phyloP scores from a whole-genome alignment of 92 coral and sea anemone genomes.

The Zoanthus sansibaricus region DNA sequence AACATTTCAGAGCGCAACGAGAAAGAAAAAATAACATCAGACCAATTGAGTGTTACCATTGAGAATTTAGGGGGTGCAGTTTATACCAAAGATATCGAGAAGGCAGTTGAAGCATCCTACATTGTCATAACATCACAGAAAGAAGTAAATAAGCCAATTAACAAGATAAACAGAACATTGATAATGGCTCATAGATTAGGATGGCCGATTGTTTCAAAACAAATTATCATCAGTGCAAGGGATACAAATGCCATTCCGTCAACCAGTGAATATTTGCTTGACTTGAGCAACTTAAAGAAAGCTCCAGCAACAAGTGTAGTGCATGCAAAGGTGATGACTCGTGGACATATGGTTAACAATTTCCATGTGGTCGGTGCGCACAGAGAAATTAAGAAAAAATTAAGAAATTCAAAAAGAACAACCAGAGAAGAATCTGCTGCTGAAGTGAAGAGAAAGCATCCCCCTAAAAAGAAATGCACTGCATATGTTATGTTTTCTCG shows the following conservation, averaged over 20 bases:
- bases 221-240: slow-evolving; percentile 33
- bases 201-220: slow-evolving; percentile 47
- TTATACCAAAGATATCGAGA: slow-evolving; percentile 28
- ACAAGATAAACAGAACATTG: slow-evolving; percentile 38
- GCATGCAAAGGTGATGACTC: slow-evolving; percentile 38
- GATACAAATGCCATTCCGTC: slow-evolving; percentile 26
- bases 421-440: not conserved
- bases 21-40: slow-evolving; percentile 37
- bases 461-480: slow-evolving; percentile 46
- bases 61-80: slow-evolving; percentile 48
- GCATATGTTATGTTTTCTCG: slow-evolving; percentile 38
- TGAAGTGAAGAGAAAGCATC: slow-evolving; percentile 4
- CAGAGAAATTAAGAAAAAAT: slow-evolving; percentile 37
- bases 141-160: slow-evolving; percentile 10
- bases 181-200: slow-evolving; percentile 41
- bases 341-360: slow-evolving; percentile 43
- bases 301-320: slow-evolving; percentile 23
- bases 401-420: slow-evolving; percentile 14
- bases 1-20: slow-evolving; percentile 49
- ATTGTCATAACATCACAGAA: slow-evolving; percentile 14
- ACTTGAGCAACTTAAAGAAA: slow-evolving; percentile 16
- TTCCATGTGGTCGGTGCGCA: slow-evolving; percentile 40
- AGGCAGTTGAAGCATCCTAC: slow-evolving; percentile 20
- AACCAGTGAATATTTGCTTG: not conserved
- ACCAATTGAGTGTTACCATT: slow-evolving; percentile 20